Base-by-base conservation (phyloP, 2,113 vertebrate species). In the Vombatus ursinus region DNA sequence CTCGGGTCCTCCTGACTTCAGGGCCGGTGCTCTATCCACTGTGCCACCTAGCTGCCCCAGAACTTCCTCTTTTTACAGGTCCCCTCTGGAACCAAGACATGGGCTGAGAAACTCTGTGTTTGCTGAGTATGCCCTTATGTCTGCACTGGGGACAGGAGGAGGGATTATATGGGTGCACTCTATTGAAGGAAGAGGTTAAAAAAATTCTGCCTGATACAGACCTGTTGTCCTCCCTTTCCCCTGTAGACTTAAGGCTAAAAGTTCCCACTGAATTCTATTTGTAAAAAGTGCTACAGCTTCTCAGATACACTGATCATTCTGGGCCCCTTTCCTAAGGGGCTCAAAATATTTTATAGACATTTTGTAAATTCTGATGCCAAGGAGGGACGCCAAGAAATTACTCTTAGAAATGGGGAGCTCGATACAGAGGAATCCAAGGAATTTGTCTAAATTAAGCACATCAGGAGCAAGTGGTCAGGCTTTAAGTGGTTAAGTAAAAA, bases 121-220 rank as follows among this genome's bases (percentile, higher is more conserved):
- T 90, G 91, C 52, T 0, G 0, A 89, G 89, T 91, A 50, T 91
- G 61, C 49, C 0, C 26, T 37, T 51, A 84, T 23, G 95, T 84
- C 95, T 89, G 91, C n/a, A 5, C 57, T 14, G 91, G 93, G 92
- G 53, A 89, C 0, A 50, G 95, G 94, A 68, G 96, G 94, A 96
- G 94, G 91, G 94, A 90, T 91, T 96, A 95, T 93, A 96, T 97
- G 96, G 94, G 93, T 93, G 92, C 10, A 0, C 53, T 94, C 92
- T 19, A 91, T 93, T 61, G 94, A 90, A 90, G 68, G 68, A 93
- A 90, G 96, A 93, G 24, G 51, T 84, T 90, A 50, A 95, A 84
- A 90, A 68, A 93, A 96, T 96, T 90, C 97, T 92, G 92, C 84
- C 57, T 94, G 93, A 95, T 77, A 61, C 19, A 50, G 90, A 24